Base-by-base conservation (phyloP, 1,140 invertebrate genomes). In the Sitophilus oryzae region DNA sequence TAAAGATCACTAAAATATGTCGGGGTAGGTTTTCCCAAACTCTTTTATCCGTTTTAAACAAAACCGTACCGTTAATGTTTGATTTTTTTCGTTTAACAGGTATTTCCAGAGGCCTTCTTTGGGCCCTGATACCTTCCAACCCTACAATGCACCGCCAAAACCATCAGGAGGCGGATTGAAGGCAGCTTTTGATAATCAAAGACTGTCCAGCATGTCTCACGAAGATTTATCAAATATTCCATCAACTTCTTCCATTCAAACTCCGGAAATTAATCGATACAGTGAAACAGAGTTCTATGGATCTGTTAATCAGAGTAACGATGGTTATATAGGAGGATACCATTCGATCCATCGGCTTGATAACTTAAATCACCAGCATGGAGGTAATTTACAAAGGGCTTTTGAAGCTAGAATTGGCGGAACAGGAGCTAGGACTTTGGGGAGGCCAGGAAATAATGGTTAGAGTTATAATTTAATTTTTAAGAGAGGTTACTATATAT, bases 331-430 rank as follows among this genome's bases (percentile, higher is more conserved):
- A n/a, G n/a, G n/a, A 34, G 25, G 36, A 5, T 40, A 47, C n/a
- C 36, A 52, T 49, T 51, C 55, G n/a, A 57, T 57, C 20, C 48
- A 57, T 57, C 30, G 48, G 20, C 21, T 57, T 6, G 37, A 19
- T 20, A 5, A 36, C 10, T 34, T 57, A 1, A 49, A 43, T 23
- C 23, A 21, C 22, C 41, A 52, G 9, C 35, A 42, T 30, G 55
- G 48, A 3, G 46, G 34, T 25, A 57, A 57, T 40, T 30, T 51
- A 21, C 45, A 36, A 37, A 45, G 23, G 37, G 34, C 36, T 30
- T 57, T 51, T 46, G 55, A 57, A 22, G 55, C 55, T 45, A 21
- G 55, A 45, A 52, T 30, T 23, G 55, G 55, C 4, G 55, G 48
- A 30, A 47, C 47, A 18, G 19, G 34, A 9, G 37, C 41, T 21